Evolutionary conservation across 2,888 invertebrate species (phyloP).

Genomic region (Petrolisthes cinctipes): DNA sequence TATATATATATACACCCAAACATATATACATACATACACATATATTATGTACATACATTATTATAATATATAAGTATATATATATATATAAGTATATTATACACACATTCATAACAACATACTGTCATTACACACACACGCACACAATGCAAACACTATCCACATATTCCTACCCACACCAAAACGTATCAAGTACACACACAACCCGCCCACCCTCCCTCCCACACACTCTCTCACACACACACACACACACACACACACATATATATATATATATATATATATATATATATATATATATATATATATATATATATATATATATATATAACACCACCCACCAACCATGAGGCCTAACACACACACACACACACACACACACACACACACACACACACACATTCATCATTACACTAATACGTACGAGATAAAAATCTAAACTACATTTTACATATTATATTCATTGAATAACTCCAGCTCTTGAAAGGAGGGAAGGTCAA

Average conservation of each 20-base stretch:
- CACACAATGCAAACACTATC: background rate
- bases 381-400: constrained; percentile 10
- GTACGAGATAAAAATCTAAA: background rate
- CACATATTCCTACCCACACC: background rate
- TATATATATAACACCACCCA: background rate
- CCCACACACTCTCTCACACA: background rate
- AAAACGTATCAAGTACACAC: background rate
- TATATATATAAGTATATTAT: background rate
- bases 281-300: background rate
- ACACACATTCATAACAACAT: background rate
- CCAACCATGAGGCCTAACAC: background rate
- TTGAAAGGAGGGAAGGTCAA: too few relatives aligned
- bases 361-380: constrained; percentile 13
- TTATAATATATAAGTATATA: too few relatives aligned
- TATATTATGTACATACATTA: too few relatives aligned
- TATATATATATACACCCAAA: background rate
- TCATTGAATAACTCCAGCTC: too few relatives aligned
- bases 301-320: too few relatives aligned
- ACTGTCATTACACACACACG: background rate
- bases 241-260: background rate
- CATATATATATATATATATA: background rate
- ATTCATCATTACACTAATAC: background rate
- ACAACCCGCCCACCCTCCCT: background rate
- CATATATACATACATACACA: too few relatives aligned
- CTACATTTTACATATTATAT: too few relatives aligned